Evolutionary conservation across 2,113 vertebrate genomes (phyloP).

Genomic region (Reinhardtius hippoglossoides): DNA sequence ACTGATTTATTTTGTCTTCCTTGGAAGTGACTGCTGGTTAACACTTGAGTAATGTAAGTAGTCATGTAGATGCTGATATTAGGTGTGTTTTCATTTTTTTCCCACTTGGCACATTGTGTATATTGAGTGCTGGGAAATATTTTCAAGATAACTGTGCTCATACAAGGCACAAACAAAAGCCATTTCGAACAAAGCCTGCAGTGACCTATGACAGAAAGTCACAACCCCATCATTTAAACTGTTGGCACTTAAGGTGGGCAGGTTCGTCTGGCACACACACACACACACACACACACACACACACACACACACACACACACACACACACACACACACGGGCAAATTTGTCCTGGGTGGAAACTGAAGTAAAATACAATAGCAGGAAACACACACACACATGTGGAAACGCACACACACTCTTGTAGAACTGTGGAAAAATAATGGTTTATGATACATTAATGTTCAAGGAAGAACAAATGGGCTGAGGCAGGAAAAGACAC

Average conservation of each 20-base stretch:
- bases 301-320: constrained; percentile 9
- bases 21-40: too few species aligned
- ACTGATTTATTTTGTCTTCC: too few species aligned
- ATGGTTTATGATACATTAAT: constrained; percentile 5
- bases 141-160: background rate
- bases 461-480: constrained; percentile 37
- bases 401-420: background rate
- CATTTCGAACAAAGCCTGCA: constrained; percentile 12
- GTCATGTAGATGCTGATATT: background rate
- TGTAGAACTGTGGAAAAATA: constrained; percentile 24
- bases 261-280: constrained; percentile 17
- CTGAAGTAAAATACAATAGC: constrained; percentile 60
- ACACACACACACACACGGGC: background rate
- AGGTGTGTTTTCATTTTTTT: background rate
- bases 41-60: too few species aligned
- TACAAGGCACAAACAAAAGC: constrained; percentile 10
- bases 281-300: background rate
- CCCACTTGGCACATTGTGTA: background rate
- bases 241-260: constrained; percentile 21
- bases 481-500: constrained; percentile 44
- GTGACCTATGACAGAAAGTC: constrained; percentile 34
- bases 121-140: background rate
- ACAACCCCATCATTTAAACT: constrained; percentile 45
- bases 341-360: constrained; percentile 32
- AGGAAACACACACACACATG: constrained; percentile 58